Evolutionary conservation across 2,113 vertebrate species (phyloP).

Genomic region (Myodes glareolus): DNA sequence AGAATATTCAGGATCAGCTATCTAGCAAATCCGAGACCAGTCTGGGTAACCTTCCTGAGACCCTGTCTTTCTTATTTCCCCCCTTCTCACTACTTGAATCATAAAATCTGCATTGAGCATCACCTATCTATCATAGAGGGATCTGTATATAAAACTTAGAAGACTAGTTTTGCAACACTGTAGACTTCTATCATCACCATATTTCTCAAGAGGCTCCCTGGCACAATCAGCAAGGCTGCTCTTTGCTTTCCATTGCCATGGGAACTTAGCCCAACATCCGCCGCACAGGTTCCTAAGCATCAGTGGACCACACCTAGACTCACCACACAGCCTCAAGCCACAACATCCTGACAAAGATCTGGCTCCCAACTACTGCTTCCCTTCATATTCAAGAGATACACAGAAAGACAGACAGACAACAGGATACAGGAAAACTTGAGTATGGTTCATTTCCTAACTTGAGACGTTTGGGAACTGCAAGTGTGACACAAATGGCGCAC

Average conservation of each 20-base stretch:
- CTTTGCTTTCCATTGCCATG: not conserved
- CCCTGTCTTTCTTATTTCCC: not conserved
- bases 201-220: conserved; percentile 18
- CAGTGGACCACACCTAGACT: conserved; percentile 7
- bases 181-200: not conserved
- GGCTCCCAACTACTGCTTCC: not conserved
- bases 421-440: not conserved
- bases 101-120: not conserved
- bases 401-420: not conserved
- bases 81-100: not conserved
- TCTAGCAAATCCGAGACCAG: not conserved
- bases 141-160: not conserved
- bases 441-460: not conserved
- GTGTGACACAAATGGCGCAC: not conserved
- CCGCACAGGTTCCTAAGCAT: not conserved
- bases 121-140: not conserved
- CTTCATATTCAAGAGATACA: conserved; percentile 1
- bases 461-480: not conserved
- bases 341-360: not conserved
- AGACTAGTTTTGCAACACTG: not conserved
- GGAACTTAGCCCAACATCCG: not conserved
- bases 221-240: not conserved
- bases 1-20: not conserved
- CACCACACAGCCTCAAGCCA: not conserved
- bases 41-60: not conserved